phyloP scores from a whole-genome alignment of 2,797 vertebrate genomes.

The Pogoniulus pusillus region DNA sequence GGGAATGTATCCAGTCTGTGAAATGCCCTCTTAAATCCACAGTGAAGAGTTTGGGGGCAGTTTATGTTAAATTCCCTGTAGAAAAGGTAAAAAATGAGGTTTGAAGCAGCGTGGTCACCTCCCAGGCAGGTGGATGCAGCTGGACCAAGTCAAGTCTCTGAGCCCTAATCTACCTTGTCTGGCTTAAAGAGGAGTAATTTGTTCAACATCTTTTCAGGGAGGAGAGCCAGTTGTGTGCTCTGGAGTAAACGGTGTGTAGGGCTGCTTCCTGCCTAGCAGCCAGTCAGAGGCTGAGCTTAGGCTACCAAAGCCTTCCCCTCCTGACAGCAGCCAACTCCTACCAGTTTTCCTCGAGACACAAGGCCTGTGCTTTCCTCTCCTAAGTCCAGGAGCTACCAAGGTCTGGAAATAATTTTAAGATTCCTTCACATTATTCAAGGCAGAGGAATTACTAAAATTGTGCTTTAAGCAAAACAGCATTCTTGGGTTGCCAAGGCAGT shows the following conservation, averaged over 20 bases:
- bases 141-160: conserved; percentile 50
- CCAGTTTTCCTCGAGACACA: conserved; percentile 51
- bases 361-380: conserved; percentile 28
- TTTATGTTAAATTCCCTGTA: neutral
- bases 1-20: neutral
- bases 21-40: neutral
- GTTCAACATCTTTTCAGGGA: conserved; percentile 62
- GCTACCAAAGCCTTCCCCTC: conserved; percentile 55
- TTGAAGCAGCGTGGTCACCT: neutral
- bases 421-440: conserved; percentile 70
- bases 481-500: conserved; percentile 64
- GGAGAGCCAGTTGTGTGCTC: conserved; percentile 40
- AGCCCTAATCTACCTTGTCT: conserved; percentile 70
- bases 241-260: conserved; percentile 42
- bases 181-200: conserved; percentile 72
- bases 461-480: conserved; percentile 68
- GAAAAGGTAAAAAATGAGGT: neutral
- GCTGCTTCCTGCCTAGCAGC: conserved; percentile 52
- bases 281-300: conserved; percentile 50
- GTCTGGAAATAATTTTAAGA: conserved; percentile 71
- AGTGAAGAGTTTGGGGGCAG: neutral
- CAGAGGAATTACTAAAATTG: conserved; percentile 70
- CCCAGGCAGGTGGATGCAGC: conserved; percentile 56
- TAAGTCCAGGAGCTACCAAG: conserved; percentile 41
- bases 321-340: conserved; percentile 32